Evolutionary conservation across 1,140 invertebrate genomes (phyloP), one percentile per base, ranked within the genome.

Genomic region (Tigriopus japonicus): DNA sequence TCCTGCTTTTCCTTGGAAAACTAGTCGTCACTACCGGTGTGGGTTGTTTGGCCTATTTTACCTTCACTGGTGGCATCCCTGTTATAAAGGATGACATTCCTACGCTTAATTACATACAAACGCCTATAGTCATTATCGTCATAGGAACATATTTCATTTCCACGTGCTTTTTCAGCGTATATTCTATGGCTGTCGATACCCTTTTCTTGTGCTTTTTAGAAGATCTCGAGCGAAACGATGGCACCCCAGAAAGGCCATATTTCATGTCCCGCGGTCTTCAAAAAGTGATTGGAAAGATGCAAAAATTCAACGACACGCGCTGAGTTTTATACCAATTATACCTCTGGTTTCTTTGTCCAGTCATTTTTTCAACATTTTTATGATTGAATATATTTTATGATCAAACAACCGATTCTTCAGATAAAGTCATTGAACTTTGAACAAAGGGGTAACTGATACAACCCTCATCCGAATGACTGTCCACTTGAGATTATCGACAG

Each of bases 161-260:
- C 5, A 5, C n/a, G n/a, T 15, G 85, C 54, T 97, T 97, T 76
- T 97, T 97, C 72, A 81, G 81, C 63, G 91, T 97, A 0, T 95
- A 94, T 70, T 80, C 82, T 0, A 92, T 93, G 81, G 92, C 89
- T 9, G 86, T 96, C 1, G 90, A 97, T 68, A 97, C 93, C 0
- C 71, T 96, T 24, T 96, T 97, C 72, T 75, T 97, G 1, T 97
- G 92, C 71, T 97, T 97, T 76, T 76, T 87, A 87, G 80, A 86
- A 85, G 56, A 98, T 69, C 83, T 83, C 65, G 92, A 97, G 72
- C 77, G 84, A 53, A 93, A 98, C 72, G 91, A 98, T 72, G 94
- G 93, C 7, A 84, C 86, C 0, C 66, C 75, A 0, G 82, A 87
- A 56, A 91, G 86, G 69, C 93, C 92, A 0, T 98, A 91, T 71